Percentiles rank a stretch among this genome's conserved stretches.
phyloP scores from a whole-genome alignment of 2,113 vertebrate genomes.

The Nothoprocta pentlandii region DNA sequence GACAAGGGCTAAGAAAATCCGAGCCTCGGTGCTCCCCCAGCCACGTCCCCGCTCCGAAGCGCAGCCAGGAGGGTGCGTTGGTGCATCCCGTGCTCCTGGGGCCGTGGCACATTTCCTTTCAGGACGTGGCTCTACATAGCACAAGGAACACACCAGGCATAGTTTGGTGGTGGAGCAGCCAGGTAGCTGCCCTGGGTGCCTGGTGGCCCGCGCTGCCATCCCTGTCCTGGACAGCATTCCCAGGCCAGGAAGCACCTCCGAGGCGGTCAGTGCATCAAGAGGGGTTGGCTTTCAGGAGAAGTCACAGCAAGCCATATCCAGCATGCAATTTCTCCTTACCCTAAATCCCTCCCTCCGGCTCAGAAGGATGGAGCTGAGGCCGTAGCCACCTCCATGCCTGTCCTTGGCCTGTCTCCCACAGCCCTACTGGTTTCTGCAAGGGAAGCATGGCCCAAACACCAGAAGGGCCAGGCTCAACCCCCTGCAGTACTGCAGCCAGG shows the following conservation, averaged over 20 bases:
- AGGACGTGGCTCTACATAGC: fast-evolving
- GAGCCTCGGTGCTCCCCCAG: not conserved
- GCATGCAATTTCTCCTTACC: not conserved
- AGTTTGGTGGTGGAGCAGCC: fast-evolving
- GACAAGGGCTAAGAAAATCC: not conserved
- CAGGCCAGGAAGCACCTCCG: not conserved
- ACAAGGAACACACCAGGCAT: not conserved
- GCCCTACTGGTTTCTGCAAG: fast-evolving
- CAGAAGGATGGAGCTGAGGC: not conserved
- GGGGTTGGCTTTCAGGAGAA: not conserved
- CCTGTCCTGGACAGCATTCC: not conserved
- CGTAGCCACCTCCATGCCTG: fast-evolving
- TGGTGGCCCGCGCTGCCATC: not conserved
- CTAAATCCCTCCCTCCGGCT: not conserved
- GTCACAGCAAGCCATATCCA: not conserved
- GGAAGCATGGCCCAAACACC: not conserved
- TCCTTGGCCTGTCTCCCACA: fast-evolving
- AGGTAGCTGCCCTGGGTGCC: not conserved
- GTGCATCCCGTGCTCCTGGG: fast-evolving
- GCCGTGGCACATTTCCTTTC: fast-evolving
- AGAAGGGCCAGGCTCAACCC: fast-evolving
- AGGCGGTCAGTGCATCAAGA: fast-evolving
- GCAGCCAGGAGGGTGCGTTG: not conserved
- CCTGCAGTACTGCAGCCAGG: not conserved
- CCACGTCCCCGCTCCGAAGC: not conserved